Evolutionary conservation across 1,140 invertebrate genomes (phyloP), one percentile per base, ranked within the genome.

Genomic region (Zaprionus vittiger): DNA sequence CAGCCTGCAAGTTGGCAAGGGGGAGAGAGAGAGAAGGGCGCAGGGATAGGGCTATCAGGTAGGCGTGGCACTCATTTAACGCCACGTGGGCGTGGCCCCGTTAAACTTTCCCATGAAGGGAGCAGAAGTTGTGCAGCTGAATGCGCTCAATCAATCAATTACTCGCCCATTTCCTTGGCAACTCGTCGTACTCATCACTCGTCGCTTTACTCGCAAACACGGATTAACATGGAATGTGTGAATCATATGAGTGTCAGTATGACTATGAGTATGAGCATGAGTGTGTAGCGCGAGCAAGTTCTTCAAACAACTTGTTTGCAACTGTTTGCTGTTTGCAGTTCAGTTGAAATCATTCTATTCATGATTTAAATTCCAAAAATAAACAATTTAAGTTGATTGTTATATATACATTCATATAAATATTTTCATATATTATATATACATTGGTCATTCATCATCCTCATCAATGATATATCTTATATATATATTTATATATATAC

Each of bases 111-210:
- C 44, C 56, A 56, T 56, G 26, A 49, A 57, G 20, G 61, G 49
- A 28, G 44, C 49, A 26, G 4, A 61, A 47, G 24, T 31, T 49
- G 41, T 55, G 64, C 26, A 47, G 26, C 28, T 56, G 52, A 68
- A 74, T 61, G 61, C 57, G 47, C 52, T 63, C 59, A 63, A 70
- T 70, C 57, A 57, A 69, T 70, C 54, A 72, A 17, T 66, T 65
- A 67, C 63, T 73, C 63, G 63, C 14, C 9, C 49, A 20, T 55
- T 24, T 28, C 47, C 37, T 17, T 62, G 22, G 49, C 59, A 6
- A 61, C 37, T 52, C 28, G 49, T 28, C 55, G 5, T 9, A 44
- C 9, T 31, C 28, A 31, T 17, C 4, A 38, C n/a, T 56, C 47
- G 20, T 34, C 54, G 9, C 28, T 37, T 26, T 20, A 2, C 38